phyloP scores from a whole-genome alignment of 2,797 vertebrate species.

The Microctenopoma stevenorrisi region DNA sequence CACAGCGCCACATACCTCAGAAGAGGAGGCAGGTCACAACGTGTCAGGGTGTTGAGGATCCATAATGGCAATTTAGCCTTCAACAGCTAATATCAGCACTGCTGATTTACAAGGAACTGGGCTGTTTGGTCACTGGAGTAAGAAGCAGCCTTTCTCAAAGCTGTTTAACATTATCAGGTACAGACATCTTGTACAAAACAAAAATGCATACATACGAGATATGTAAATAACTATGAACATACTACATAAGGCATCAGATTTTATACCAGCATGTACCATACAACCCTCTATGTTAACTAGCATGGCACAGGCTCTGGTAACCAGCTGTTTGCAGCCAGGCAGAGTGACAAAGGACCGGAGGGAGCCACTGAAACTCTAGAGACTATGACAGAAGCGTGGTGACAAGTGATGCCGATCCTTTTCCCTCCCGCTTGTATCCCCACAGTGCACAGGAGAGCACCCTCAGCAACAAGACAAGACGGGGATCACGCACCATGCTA shows the following conservation, averaged over 20 bases:
- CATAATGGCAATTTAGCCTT: slow-evolving; percentile 82
- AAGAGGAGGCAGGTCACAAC: slow-evolving; percentile 79
- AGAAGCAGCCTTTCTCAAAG: slow-evolving; percentile 50
- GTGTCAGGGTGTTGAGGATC: slow-evolving; percentile 80
- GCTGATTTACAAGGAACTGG: slow-evolving; percentile 80
- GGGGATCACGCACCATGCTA: slow-evolving; percentile 71
- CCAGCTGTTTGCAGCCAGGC: slow-evolving; percentile 74
- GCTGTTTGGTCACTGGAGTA: slow-evolving; percentile 53
- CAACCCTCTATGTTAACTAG: slow-evolving; percentile 25
- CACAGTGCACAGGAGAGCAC: slow-evolving; percentile 66
- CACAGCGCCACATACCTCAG: slow-evolving; percentile 79
- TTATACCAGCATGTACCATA: slow-evolving; percentile 44
- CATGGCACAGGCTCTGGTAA: slow-evolving; percentile 51
- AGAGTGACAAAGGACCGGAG: slow-evolving; percentile 73
- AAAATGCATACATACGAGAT: not conserved
- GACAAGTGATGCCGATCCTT: slow-evolving; percentile 69
- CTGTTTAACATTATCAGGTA: slow-evolving; percentile 48
- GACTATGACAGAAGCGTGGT: slow-evolving; percentile 71
- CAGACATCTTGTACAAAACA: slow-evolving; percentile 21
- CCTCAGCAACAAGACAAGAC: slow-evolving; percentile 73
- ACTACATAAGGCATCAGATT: not conserved
- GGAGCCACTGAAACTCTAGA: slow-evolving; percentile 66
- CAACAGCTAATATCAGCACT: slow-evolving; percentile 81
- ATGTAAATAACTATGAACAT: not conserved
- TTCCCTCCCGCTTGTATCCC: slow-evolving; percentile 58